A percentile compares a stretch with the other conserved stretches of the same genome.
Conservation (phyloP, 2,797 vertebrate genomes). For the Sardinella longiceps region DNA sequence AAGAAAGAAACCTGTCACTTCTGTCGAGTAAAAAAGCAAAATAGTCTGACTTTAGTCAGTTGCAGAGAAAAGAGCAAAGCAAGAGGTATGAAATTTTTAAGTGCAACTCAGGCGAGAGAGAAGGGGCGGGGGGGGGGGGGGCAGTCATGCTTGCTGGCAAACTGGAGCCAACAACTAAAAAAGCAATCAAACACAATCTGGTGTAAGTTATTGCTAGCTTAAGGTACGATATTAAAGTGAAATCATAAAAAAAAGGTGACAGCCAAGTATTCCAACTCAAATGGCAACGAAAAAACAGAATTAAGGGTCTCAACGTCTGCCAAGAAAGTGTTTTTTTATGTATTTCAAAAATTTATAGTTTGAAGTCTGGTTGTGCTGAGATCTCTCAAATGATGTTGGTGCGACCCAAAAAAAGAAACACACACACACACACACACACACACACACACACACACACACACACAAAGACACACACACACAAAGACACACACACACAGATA, state of each 20-base stretch:
- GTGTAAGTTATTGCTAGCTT: background rate
- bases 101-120: no score
- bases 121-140: background rate
- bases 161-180: background rate
- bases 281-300: background rate
- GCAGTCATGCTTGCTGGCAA: background rate
- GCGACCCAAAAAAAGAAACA: no score
- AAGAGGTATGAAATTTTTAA: background rate
- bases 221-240: background rate
- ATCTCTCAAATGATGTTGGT: background rate
- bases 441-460: no score
- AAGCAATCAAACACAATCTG: background rate
- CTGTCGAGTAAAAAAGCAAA: background rate
- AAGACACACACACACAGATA: no score
- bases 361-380: background rate
- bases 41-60: background rate
- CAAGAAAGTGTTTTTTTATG: no score
- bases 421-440: no score
- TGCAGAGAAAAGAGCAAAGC: background rate
- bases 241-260: background rate
- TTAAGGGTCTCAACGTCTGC: no score
- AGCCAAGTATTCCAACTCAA: background rate
- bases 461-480: no score
- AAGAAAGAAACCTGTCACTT: background rate
- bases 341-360: background rate